A percentile compares a stretch with the other conserved stretches of the same genome.
phyloP scores from a whole-genome alignment of 2,888 invertebrate species.

The Thysanoteuthis rhombus region DNA sequence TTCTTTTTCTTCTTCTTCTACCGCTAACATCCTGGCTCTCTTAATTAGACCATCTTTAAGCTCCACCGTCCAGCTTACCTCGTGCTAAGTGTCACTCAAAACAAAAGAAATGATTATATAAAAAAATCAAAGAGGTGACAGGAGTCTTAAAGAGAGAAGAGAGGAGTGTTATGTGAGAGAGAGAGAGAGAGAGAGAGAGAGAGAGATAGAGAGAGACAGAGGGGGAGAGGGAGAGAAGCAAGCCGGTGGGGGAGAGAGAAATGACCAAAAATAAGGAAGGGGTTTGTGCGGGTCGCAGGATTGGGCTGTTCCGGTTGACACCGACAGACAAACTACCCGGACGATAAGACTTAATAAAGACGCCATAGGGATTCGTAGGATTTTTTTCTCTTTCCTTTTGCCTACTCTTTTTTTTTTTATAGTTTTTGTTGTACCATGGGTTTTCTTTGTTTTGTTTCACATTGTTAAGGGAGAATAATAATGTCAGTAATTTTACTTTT shows the following conservation, averaged over 20 bases:
- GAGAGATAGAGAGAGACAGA: not conserved
- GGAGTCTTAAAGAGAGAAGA: not conserved
- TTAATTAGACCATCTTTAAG: too few species aligned
- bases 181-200: not conserved
- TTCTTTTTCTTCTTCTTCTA: too few species aligned
- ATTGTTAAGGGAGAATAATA: not conserved
- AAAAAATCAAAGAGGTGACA: not conserved
- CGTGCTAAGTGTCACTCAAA: too few species aligned
- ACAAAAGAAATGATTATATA: too few species aligned
- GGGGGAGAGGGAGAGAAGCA: not conserved
- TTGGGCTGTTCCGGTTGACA: not conserved
- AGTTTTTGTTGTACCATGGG: not conserved
- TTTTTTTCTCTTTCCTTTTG: not conserved
- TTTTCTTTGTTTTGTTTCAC: not conserved
- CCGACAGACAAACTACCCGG: not conserved
- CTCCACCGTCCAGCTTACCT: too few species aligned
- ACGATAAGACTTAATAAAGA: not conserved
- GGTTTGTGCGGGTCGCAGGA: not conserved
- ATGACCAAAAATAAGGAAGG: not conserved
- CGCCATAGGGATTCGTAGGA: not conserved
- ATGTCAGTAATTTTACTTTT: not conserved
- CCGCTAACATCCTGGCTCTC: too few species aligned
- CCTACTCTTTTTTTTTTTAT: not conserved
- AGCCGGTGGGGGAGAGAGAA: not conserved
- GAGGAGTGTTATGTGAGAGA: not conserved